A percentile compares a stretch with the other conserved stretches of the same genome.
Evolutionary conservation across 2,797 vertebrate genomes (phyloP).

Genomic region (Falco biarmicus): DNA sequence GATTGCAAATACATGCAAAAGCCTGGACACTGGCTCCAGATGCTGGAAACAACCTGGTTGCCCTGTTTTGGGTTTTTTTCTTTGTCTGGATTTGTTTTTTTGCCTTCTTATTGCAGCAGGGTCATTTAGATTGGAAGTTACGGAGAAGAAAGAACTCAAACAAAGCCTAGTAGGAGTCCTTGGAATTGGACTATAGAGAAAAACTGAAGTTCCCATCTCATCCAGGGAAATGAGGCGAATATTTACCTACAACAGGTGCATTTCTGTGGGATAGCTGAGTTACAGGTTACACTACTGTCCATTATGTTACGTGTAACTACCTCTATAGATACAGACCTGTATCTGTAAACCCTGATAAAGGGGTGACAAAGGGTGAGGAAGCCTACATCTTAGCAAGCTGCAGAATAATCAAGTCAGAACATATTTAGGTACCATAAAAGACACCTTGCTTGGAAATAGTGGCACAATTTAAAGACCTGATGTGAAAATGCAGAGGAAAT

Average conservation of each 20-base stretch:
- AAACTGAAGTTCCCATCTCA: not conserved
- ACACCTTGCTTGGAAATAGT: not conserved
- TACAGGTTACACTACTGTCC: not conserved
- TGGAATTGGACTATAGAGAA: not conserved
- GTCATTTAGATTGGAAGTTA: not conserved
- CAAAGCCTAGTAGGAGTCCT: not conserved
- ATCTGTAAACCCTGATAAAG: not conserved
- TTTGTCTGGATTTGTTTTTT: not conserved
- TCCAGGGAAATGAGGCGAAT: not conserved
- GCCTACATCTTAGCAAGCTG: not conserved
- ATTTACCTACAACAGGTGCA: not conserved
- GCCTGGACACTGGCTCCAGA: conserved; percentile 6
- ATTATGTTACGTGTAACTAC: not conserved
- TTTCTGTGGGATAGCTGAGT: not conserved
- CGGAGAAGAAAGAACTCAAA: not conserved
- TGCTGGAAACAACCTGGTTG: not conserved
- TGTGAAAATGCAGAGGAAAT: not conserved
- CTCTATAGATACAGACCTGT: not conserved
- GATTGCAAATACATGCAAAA: not conserved
- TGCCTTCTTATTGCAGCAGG: not conserved
- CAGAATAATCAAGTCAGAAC: not conserved
- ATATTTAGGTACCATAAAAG: not conserved
- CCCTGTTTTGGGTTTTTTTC: not conserved
- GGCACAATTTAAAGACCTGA: not conserved
- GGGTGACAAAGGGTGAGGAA: not conserved